These are phyloP conservation scores for Ochotona curzoniae DNA, from an alignment of 2,113 vertebrate species.

Conservation along the genomic window DNA sequence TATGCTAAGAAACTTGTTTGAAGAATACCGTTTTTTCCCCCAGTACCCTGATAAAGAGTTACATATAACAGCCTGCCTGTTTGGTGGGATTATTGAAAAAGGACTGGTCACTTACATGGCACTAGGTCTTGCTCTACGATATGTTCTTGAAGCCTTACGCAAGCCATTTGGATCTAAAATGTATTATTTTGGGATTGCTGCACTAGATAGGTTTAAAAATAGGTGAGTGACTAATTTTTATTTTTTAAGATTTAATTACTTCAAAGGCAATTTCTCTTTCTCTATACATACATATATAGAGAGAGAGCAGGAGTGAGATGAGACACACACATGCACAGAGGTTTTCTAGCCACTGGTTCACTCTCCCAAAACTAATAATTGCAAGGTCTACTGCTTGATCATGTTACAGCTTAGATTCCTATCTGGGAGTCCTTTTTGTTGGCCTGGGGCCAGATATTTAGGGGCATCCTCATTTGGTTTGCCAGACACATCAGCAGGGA, in stretches of 20 bases:
- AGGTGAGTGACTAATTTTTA: conserved; percentile 87
- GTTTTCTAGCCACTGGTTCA: too few species aligned
- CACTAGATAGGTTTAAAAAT: conserved; percentile 99
- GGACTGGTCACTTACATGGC: conserved; percentile 99
- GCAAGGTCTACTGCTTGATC: too few species aligned
- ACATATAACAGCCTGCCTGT: conserved; percentile 99
- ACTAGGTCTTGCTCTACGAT: conserved; percentile 95
- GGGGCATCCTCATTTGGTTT: too few species aligned
- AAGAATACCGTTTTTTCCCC: conserved; percentile 98
- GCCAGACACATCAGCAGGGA: too few species aligned
- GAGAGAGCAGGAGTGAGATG: too few species aligned
- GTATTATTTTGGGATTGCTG: conserved; percentile 99
- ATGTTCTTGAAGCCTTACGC: conserved; percentile 98
- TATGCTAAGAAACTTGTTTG: conserved; percentile 99
- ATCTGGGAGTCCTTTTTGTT: too few species aligned
- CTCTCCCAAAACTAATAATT: too few species aligned
- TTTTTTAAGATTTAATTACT: neutral
- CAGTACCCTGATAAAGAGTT: conserved; percentile 99
- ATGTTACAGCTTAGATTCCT: too few species aligned
- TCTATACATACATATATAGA: too few species aligned
- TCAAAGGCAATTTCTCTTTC: too few species aligned
- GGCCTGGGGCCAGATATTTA: too few species aligned
- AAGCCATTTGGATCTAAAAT: conserved; percentile 99
- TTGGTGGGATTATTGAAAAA: conserved; percentile 99
- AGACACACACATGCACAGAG: too few species aligned